Percentiles rank a stretch among this genome's conserved stretches.
Conservation (phyloP, 1,140 invertebrate genomes). For the Kradibia gibbosae region DNA sequence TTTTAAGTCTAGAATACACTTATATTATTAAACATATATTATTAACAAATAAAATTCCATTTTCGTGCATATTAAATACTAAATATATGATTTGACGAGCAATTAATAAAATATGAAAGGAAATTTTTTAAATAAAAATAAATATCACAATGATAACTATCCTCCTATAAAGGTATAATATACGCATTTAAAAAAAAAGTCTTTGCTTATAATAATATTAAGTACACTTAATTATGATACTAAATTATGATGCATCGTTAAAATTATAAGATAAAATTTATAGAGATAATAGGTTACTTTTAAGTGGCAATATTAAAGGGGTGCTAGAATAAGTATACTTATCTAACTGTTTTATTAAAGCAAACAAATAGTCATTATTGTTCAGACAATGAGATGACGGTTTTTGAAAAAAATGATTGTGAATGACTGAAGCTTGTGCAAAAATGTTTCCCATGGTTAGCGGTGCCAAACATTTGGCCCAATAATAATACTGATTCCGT, state of each 20-base stretch:
- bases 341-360: slow-evolving; percentile 39
- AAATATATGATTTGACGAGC: too few species aligned
- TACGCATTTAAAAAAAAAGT: too few species aligned
- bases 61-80: too few species aligned
- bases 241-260: slow-evolving; percentile 5
- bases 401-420: slow-evolving; percentile 19
- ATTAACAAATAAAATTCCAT: too few species aligned
- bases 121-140: too few species aligned
- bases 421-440: slow-evolving; percentile 36
- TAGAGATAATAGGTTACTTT: slow-evolving; percentile 14
- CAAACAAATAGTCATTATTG: slow-evolving; percentile 47
- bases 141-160: too few species aligned
- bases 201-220: too few species aligned
- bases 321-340: not conserved
- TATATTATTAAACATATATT: too few species aligned
- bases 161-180: too few species aligned
- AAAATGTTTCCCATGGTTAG: slow-evolving; percentile 64
- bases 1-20: too few species aligned
- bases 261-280: slow-evolving; percentile 17
- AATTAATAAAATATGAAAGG: too few species aligned
- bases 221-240: not conserved
- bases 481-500: slow-evolving; percentile 72
- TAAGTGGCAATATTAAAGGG: slow-evolving; percentile 19
- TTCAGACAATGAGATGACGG: not conserved
- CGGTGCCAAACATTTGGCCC: slow-evolving; percentile 69